Evolutionary conservation across 2,113 vertebrate species (phyloP), one percentile per base, ranked within the genome.

Genomic region (Saguinus midas): DNA sequence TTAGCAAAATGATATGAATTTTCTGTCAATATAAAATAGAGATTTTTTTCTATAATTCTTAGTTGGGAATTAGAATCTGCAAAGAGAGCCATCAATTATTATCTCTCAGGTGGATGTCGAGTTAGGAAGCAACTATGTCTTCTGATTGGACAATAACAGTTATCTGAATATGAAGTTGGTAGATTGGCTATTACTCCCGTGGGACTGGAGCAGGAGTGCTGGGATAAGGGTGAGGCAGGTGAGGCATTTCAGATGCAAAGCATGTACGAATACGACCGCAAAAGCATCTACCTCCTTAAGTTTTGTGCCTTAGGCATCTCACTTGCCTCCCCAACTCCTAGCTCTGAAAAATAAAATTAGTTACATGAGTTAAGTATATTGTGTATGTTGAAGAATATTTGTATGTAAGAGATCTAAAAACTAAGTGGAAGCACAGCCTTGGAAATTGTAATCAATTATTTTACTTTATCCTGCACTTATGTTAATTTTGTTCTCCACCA

Each of bases 261-360:
- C 1, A 25, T 0, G 3, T 2, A 14, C 1, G 9, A 2, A 29
- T 3, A 21, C 0, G 6, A 55, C 8, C 4, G 21, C 8, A 23
- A 72, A 43, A 23, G 6, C 37, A 4, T 11, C 25, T 25, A 12
- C 1, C 12, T 25, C 37, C 35, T 11, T 17, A 14, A 25, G 11
- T 61, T 82, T 91, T 58, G 14, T 2, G 11, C 11, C 23, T 8
- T n/a, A 14, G 35, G 35, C 9, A 17, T 11, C 29, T 61, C 14
- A 14, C 8, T 61, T 45, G 12, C 27, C 58, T 97, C 8, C 35
- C 8, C 5, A 25, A 11, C 50, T 85, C 37, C 27, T 17, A 35
- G 17, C 20, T 48, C n/a, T 35, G 58, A 50, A 61, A 83, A 87
- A 55, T 48, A 94, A 84, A 11, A 55, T 55, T 50, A 87, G 25